A percentile compares a stretch with the other conserved stretches of the same genome.
Evolutionary conservation across 2,888 invertebrate species (phyloP).

Genomic region (Noctuana brunneofusca): DNA sequence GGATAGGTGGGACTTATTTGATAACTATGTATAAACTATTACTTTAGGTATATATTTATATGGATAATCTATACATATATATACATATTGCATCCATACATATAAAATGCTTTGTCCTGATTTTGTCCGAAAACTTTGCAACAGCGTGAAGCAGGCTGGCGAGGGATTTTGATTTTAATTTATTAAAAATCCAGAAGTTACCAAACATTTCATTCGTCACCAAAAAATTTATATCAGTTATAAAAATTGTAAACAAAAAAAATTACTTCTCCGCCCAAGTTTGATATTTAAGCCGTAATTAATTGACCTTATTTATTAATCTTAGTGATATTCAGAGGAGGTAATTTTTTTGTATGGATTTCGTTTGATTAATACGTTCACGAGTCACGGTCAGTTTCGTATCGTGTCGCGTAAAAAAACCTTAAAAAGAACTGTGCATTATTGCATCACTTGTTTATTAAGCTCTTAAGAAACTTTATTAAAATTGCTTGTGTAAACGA

Average conservation of each 20-base stretch:
- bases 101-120: no score
- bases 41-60: no score
- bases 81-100: no score
- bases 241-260: slow-evolving; percentile 1
- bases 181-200: no score
- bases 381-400: slow-evolving; percentile 26
- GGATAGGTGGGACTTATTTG: no score
- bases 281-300: slow-evolving; percentile 26
- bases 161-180: no score
- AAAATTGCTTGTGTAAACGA: slow-evolving; percentile 4
- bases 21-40: no score
- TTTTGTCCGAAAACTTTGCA: no score
- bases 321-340: slow-evolving; percentile 18
- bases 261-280: background rate
- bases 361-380: slow-evolving; percentile 32
- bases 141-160: no score
- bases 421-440: slow-evolving; percentile 18
- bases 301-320: slow-evolving; percentile 29
- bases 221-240: background rate
- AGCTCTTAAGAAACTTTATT: slow-evolving; percentile 20
- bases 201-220: background rate
- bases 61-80: no score
- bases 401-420: background rate
- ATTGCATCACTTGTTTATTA: slow-evolving; percentile 27
- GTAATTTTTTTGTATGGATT: slow-evolving; percentile 31